phyloP scores from a whole-genome alignment of 2,113 vertebrate genomes.

The Cebidichthys violaceus region DNA sequence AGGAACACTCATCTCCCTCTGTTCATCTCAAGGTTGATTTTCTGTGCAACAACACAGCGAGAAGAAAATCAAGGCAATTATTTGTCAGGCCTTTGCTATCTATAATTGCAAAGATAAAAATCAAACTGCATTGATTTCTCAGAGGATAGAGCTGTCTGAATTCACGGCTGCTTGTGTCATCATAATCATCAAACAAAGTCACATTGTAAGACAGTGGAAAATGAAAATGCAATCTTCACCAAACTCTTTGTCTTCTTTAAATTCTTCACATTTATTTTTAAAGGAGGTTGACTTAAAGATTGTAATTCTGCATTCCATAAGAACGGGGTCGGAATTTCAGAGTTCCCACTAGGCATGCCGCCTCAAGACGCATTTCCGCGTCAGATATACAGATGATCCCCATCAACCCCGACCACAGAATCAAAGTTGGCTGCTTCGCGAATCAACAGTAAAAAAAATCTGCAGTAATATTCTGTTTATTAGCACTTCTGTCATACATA shows the following conservation, averaged over 20 bases:
- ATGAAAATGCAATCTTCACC: slow-evolving; percentile 36
- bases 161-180: slow-evolving; percentile 73
- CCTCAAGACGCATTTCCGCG: too few relatives aligned
- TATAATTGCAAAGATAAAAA: slow-evolving; percentile 81
- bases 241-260: slow-evolving; percentile 32
- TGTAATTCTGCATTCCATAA: background rate
- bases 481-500: too few relatives aligned
- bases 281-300: slow-evolving; percentile 15
- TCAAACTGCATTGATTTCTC: slow-evolving; percentile 78
- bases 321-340: background rate
- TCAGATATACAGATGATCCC: too few relatives aligned
- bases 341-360: background rate
- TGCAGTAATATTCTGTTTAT: too few relatives aligned
- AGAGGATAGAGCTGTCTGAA: slow-evolving; percentile 70
- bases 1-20: slow-evolving; percentile 75
- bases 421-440: too few relatives aligned
- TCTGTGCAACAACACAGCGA: slow-evolving; percentile 63
- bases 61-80: slow-evolving; percentile 76
- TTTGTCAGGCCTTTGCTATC: slow-evolving; percentile 76
- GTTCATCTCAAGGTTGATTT: slow-evolving; percentile 79
- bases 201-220: slow-evolving; percentile 48
- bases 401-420: too few relatives aligned
- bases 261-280: slow-evolving; percentile 30
- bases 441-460: too few relatives aligned
- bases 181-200: slow-evolving; percentile 73